Conservation (phyloP, 2,113 vertebrate genomes). For the Lethenteron reissneri region DNA sequence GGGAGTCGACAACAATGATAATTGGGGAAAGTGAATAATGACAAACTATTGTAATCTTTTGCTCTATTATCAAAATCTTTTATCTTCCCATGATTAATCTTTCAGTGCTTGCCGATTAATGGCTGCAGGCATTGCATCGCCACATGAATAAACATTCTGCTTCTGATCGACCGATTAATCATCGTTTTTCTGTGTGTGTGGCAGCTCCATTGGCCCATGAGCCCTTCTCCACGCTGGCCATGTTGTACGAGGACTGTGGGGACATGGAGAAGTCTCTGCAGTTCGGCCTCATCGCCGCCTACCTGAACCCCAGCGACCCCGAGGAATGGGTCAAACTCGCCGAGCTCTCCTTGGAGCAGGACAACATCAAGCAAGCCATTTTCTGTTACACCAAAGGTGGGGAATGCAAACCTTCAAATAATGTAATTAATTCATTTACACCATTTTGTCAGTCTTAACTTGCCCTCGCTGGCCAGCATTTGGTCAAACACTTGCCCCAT, state of each 20-base stretch:
- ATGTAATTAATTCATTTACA: not conserved
- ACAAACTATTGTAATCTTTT: too few species aligned
- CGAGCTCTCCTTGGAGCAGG: slow-evolving; percentile 87
- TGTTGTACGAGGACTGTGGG: slow-evolving; percentile 89
- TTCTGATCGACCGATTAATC: not conserved
- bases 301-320: slow-evolving; percentile 78
- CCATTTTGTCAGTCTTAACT: not conserved
- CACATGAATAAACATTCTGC: not conserved
- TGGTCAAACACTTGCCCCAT: too few species aligned
- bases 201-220: slow-evolving; percentile 85
- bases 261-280: slow-evolving; percentile 83
- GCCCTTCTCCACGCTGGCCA: slow-evolving; percentile 85
- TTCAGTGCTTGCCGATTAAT: too few species aligned
- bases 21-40: too few species aligned
- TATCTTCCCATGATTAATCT: too few species aligned
- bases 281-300: slow-evolving; percentile 82
- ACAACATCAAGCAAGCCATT: slow-evolving; percentile 80
- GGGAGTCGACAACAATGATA: too few species aligned
- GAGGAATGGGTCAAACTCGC: slow-evolving; percentile 89
- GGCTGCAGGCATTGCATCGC: too few species aligned
- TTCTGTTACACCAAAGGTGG: slow-evolving; percentile 93
- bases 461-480: too few species aligned
- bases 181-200: slow-evolving; percentile 9
- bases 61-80: too few species aligned
- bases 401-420: rapidly evolving